Evolutionary conservation across 1,140 invertebrate species (phyloP).

Genomic region (Spodoptera frugiperda): DNA sequence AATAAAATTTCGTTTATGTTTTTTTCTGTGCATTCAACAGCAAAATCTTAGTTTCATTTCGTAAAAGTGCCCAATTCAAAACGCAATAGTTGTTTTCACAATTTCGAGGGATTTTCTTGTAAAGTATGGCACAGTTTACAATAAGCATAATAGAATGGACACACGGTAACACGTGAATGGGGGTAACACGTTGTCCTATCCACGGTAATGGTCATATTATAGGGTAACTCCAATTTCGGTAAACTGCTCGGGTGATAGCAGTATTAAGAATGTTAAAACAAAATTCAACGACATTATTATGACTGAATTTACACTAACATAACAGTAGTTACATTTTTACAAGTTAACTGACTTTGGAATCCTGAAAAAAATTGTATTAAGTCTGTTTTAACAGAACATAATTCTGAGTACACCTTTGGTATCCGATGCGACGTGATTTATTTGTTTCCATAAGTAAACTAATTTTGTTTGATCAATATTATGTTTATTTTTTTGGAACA

Average conservation of each 20-base stretch:
- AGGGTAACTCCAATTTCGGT: constrained; percentile 64
- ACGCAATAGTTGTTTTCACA: constrained; percentile 50
- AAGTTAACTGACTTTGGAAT: background rate
- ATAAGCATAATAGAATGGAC: constrained; percentile 59
- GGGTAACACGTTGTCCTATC: constrained; percentile 56
- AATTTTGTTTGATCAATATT: too few species aligned
- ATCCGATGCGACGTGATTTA: background rate
- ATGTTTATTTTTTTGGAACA: too few species aligned
- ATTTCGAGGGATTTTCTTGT: constrained; percentile 63
- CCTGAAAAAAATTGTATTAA: too few species aligned
- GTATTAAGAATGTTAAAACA: constrained; percentile 36
- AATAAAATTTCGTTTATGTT: too few species aligned
- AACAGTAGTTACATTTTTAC: background rate
- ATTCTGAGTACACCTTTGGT: background rate
- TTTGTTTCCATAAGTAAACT: background rate
- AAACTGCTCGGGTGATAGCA: constrained; percentile 57
- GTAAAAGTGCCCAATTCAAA: constrained; percentile 48
- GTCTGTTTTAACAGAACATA: too few species aligned
- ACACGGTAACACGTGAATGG: constrained; percentile 54
- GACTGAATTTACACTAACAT: background rate
- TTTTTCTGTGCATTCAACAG: too few species aligned
- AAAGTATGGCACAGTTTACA: constrained; percentile 56
- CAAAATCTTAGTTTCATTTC: constrained; percentile 36
- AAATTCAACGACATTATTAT: constrained; percentile 19
- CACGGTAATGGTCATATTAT: constrained; percentile 75